Evolutionary conservation across 2,797 vertebrate genomes (phyloP), one percentile per base, ranked within the genome.

Genomic region (Cirrhinus molitorella): DNA sequence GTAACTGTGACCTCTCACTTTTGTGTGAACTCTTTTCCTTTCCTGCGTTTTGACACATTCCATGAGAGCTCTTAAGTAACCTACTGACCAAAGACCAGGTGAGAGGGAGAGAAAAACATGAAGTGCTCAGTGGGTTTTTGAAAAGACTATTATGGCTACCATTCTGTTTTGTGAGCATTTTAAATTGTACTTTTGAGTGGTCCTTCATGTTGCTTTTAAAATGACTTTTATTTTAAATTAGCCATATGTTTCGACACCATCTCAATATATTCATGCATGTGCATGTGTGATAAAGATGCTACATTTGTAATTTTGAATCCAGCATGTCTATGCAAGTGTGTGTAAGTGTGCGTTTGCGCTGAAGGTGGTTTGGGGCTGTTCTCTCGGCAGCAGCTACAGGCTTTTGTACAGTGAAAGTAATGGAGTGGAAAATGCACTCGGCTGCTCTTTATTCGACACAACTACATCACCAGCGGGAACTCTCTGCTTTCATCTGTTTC

Each of bases 361-460:
- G 28, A 23, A 21, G 51, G 12, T 79, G 57, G 43, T 34, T 51
- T 49, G 21, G n/a, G 65, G 49, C 28, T 68, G 65, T 61, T 72
- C 79, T 45, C 23, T 71, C 53, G 3, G 40, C 51, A 71, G 66
- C 66, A 81, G 51, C 79, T 45, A 45, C 66, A 81, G 51, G 79
- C 67, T 67, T 67, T 78, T 63, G 51, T 72, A 51, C 70, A 73
- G 67, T 40, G 51, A 55, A 67, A 47, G 80, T 79, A 86, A 86
- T 83, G 85, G 75, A 81, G 45, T 83, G 85, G 45, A 83, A 83
- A 86, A 86, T 82, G 9, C 31, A 79, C 51, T 55, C 51, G 16
- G 79, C 72, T 79, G 65, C 34, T 75, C 72, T 51, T 81, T 82
- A 78, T 82, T 45, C 23, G 45, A 67, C 55, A 72, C 51, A 79